Percentiles rank a stretch among this genome's conserved stretches.
Conservation (phyloP, 2,888 invertebrate genomes). For the Microctonus brassicae region DNA sequence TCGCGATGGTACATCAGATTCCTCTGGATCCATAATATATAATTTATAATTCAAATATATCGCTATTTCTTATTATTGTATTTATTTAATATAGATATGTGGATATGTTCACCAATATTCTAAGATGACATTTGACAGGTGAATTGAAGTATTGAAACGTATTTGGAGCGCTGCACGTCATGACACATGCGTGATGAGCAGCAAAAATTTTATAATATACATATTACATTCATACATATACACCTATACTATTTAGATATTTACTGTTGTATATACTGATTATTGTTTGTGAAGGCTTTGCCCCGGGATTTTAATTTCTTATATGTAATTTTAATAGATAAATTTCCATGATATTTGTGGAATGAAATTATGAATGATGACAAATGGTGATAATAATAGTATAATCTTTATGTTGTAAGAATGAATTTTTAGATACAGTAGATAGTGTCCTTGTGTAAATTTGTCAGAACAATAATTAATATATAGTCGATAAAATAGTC, state of each 20-base stretch:
- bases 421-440: background rate
- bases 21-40: conserved; percentile 34
- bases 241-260: background rate
- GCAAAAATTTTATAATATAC: background rate
- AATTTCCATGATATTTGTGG: background rate
- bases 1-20: conserved; percentile 31
- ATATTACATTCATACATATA: background rate
- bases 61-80: too few species aligned
- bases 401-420: background rate
- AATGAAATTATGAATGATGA: background rate
- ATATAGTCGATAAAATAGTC: background rate
- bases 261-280: background rate
- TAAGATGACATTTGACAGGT: background rate
- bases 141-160: background rate
- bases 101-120: background rate
- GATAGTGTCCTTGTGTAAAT: background rate
- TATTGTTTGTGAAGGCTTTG: background rate
- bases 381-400: background rate
- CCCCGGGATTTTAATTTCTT: background rate
- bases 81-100: background rate
- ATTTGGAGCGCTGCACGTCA: background rate
- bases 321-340: background rate
- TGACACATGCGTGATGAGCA: background rate
- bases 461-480: background rate
- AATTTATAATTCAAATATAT: background rate